A percentile compares a stretch with the other conserved stretches of the same genome.
Evolutionary conservation across 1,140 invertebrate species (phyloP).

Genomic region (Neodiprion pinetum): DNA sequence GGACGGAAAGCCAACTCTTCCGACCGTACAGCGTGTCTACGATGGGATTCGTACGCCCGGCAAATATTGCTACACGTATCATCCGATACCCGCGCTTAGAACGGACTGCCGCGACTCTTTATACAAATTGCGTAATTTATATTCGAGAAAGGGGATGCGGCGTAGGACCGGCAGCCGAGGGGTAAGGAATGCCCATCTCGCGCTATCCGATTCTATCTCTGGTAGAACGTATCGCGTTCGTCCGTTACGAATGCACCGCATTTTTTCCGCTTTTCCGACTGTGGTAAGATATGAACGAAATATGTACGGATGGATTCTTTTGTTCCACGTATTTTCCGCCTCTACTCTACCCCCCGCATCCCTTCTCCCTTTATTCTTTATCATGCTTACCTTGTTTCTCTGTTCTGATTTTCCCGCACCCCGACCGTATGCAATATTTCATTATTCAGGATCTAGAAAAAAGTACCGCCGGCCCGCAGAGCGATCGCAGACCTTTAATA

Average conservation of each 20-base stretch:
- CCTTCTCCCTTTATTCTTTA: neutral
- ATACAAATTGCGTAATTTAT: slow-evolving; percentile 5
- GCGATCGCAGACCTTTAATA: neutral
- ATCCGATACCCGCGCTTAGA: neutral
- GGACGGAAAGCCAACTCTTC: too few relatives aligned
- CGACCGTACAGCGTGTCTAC: too few relatives aligned
- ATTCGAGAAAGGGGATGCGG: neutral
- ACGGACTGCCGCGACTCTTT: neutral
- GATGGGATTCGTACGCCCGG: too few relatives aligned
- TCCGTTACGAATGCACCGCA: slow-evolving; percentile 6
- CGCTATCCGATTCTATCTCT: neutral
- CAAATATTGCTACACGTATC: too few relatives aligned
- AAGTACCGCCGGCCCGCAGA: neutral
- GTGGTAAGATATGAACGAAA: neutral
- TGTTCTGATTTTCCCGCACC: too few relatives aligned
- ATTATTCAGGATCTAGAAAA: too few relatives aligned
- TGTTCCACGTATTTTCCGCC: neutral
- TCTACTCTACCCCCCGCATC: too few relatives aligned
- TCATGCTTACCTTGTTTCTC: too few relatives aligned
- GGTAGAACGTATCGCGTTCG: neutral
- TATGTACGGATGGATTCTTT: neutral
- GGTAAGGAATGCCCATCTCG: neutral
- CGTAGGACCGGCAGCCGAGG: neutral
- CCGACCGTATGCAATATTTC: too few relatives aligned
- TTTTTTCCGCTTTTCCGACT: slow-evolving; percentile 1